Evolutionary conservation across 2,113 vertebrate genomes (phyloP).

Genomic region (Lophotis ruficrista): DNA sequence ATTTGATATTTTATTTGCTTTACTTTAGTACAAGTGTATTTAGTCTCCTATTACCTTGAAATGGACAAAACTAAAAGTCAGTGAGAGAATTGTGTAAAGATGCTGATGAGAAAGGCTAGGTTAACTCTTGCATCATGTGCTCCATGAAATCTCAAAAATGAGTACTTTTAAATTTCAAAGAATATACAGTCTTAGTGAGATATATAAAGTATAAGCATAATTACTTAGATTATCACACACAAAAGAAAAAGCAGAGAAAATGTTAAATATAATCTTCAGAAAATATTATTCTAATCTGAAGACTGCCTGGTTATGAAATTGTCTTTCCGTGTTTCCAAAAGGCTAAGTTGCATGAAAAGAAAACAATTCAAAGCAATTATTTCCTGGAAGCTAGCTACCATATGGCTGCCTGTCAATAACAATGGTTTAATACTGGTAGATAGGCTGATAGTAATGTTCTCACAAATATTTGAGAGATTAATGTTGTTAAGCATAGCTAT

Average conservation of each 20-base stretch:
- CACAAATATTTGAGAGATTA: background rate
- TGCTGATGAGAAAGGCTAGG: background rate
- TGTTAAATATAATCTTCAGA: background rate
- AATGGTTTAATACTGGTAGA: background rate
- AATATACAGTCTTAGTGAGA: background rate
- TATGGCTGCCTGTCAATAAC: background rate
- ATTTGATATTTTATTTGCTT: background rate
- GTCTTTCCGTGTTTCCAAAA: background rate
- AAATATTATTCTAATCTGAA: background rate
- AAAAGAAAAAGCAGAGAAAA: background rate
- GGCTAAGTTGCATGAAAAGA: background rate
- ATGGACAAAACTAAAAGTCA: background rate
- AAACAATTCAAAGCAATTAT: background rate
- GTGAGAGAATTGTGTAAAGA: background rate
- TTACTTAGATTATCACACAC: background rate
- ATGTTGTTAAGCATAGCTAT: background rate
- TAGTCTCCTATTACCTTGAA: background rate
- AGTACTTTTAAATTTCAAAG: background rate
- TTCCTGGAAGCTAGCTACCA: background rate
- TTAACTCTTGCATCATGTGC: background rate
- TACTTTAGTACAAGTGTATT: background rate
- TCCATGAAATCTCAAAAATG: background rate
- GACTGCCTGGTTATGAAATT: background rate
- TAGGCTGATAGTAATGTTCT: background rate
- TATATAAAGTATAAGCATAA: background rate